Percentiles rank a stretch among this genome's conserved stretches.
Evolutionary conservation across 2,888 invertebrate genomes (phyloP).

Genomic region (Thera obeliscata): DNA sequence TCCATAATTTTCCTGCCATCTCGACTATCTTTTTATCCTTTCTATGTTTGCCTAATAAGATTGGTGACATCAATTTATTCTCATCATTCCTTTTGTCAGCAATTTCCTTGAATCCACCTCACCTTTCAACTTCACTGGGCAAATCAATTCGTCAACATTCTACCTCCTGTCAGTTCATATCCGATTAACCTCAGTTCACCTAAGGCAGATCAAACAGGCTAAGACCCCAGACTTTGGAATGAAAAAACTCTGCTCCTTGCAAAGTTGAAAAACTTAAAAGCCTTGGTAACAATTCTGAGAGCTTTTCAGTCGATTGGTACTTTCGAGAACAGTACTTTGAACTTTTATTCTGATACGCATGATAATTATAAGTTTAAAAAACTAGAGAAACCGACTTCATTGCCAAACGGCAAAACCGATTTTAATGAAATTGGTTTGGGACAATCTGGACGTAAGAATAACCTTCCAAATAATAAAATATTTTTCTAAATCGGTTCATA

Average conservation of each 20-base stretch:
- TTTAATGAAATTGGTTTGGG: no score
- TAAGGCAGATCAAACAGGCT: conserved; percentile 22
- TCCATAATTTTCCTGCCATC: no score
- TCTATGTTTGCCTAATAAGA: no score
- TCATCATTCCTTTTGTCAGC: background rate
- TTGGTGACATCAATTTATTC: no score
- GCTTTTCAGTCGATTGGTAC: conserved; percentile 32
- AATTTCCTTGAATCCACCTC: background rate
- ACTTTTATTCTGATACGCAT: conserved; percentile 6
- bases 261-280: conserved; percentile 26
- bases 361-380: no score
- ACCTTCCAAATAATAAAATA: no score
- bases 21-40: no score
- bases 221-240: conserved; percentile 30
- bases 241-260: conserved; percentile 47
- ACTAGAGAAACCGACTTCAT: no score
- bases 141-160: conserved; percentile 22
- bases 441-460: no score
- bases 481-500: no score
- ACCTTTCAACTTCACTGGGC: conserved; percentile 1
- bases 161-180: conserved; percentile 61
- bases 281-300: conserved; percentile 30
- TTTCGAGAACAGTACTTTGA: conserved; percentile 4
- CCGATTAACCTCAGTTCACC: conserved; percentile 57
- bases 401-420: no score